Conservation (phyloP, 2,888 invertebrate genomes). For the Leptinotarsa juncta region DNA sequence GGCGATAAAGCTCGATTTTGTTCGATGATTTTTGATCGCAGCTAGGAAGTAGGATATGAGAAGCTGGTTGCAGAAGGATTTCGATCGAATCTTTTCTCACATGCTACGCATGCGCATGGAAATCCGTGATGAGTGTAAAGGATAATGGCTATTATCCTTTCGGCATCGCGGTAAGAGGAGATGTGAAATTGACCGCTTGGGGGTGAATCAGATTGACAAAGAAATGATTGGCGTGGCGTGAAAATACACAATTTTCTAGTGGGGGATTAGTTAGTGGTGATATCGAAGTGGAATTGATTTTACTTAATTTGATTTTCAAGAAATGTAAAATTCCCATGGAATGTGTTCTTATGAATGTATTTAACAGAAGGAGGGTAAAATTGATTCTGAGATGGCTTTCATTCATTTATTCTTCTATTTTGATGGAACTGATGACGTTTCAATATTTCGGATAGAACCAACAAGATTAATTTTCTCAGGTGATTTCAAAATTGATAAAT, state of each 20-base stretch:
- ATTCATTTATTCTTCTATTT: not conserved
- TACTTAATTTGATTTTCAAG: not conserved
- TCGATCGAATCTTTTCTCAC: conserved; percentile 40
- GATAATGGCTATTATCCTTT: conserved; percentile 28
- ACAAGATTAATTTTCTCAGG: too few species aligned
- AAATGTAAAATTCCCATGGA: not conserved
- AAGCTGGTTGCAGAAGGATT: conserved; percentile 9
- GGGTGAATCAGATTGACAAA: not conserved
- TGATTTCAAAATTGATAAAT: too few species aligned
- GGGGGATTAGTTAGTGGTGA: not conserved
- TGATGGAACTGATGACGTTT: not conserved
- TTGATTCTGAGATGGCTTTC: not conserved
- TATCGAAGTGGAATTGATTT: not conserved
- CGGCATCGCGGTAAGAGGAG: conserved; percentile 16
- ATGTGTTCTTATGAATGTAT: not conserved
- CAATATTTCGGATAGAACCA: not conserved
- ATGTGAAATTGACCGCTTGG: conserved; percentile 19
- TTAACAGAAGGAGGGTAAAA: not conserved
- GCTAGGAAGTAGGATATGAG: conserved; percentile 29
- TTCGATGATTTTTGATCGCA: conserved; percentile 39
- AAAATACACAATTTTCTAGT: not conserved
- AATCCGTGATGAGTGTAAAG: conserved; percentile 9
- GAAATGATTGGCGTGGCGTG: conserved; percentile 1
- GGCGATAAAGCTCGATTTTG: conserved; percentile 31
- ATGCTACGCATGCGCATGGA: conserved; percentile 33